Evolutionary conservation across 2,797 vertebrate species (phyloP), one percentile per base, ranked within the genome.

Genomic region (Lindbergichthys nudifrons): DNA sequence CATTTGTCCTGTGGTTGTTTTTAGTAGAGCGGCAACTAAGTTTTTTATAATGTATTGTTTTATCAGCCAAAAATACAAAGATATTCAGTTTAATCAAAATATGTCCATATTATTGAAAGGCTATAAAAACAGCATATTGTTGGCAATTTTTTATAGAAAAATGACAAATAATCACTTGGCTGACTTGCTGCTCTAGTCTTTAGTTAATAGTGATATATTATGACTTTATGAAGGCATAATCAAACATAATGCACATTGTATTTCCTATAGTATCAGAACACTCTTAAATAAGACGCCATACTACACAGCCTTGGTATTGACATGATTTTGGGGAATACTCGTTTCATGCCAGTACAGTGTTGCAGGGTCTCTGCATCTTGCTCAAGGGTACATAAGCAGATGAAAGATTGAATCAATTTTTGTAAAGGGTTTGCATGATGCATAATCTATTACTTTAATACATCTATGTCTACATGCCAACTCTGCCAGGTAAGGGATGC

Each of bases 161-260:
- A 26, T 26, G 4, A 26, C 26, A 26, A 26, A 26, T 26, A 5
- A 5, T 26, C 26, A 5, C 26, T 26, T 26, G 1, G 26, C 26
- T 26, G 52, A 23, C 77, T 75, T 59, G 8, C 3, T 26, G 26
- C 4, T 26, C 4, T 26, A 56, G 50, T 62, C 13, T 30, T 45
- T 81, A 64, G 26, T 26, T 26, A 26, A 26, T 26, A 26, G 26
- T 26, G 26, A 26, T 26, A 46, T 39, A 68, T 57, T 21, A 46
- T 65, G 26, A 72, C 18, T 61, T 41, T 52, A 10, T 53, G 39
- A 51, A 54, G 45, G 75, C 67, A 39, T 45, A 61, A 65, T 36
- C 18, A 47, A 59, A 50, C 39, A 69, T 36, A 65, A 64, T 57
- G 54, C 18, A 13, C 30, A 46, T 65, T 70, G 66, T 21, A 69